Base-by-base conservation (phyloP, 1,140 invertebrate genomes). In the Trichonephila clavipes region DNA sequence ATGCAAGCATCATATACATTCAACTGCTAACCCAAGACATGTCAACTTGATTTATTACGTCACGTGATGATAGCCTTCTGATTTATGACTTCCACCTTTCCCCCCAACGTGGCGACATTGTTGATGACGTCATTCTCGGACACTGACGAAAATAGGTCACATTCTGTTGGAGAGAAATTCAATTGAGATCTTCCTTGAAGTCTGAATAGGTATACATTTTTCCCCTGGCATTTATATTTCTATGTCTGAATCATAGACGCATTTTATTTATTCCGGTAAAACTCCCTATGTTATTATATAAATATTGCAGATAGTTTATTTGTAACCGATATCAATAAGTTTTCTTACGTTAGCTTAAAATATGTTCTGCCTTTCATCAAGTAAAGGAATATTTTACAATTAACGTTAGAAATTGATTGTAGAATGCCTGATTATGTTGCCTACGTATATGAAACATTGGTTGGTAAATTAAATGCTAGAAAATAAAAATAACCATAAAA, bases 91-190 rank as follows among this genome's bases (percentile, higher is more conserved):
- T 28, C 14, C 88, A 61, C 40, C 88, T 90, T 90, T 40, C 34
- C 69, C 88, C 77, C 88, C 51, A 4, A 2, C n/a, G 12, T 77
- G 88, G 69, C 51, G 66, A 77, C 88, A 90, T 28, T 61, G 58
- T 24, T 90, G n/a, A 90, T 90, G 66, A 81, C 88, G 66, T 90
- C 88, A 61, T 90, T 90, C 66, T 69, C n/a, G 88, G 58, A 51
- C 72, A 59, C 18, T 61, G 88, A 2, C 66, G 86, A 21, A 88
- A 88, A 40, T 64, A 88, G 86, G 62, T 64, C 86, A 40, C 51
- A 51, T n/a, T 24, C 77, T 18, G n/a, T 28, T 82, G 58, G 14
- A 8, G 14, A 59, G n/a, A 61, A 10, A 86, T 86, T 51, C 58
- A 51, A 59, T 86, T 51, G 44, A 59, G 83, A 61, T 2, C 21